Conservation (phyloP, 2,797 vertebrate genomes). For the Sebastes elongatus region DNA sequence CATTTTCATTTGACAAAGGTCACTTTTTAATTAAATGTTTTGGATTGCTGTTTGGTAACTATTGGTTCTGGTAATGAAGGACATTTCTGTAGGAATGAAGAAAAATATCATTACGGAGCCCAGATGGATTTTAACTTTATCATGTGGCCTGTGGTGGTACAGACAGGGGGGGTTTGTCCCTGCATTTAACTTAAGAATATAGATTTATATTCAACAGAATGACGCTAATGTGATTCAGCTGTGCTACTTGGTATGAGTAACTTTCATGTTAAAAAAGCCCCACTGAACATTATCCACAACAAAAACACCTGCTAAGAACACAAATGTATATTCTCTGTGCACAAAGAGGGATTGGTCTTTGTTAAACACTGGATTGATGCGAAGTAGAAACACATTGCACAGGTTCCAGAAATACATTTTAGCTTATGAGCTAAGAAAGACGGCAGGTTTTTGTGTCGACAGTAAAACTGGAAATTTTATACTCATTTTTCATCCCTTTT, state of each 20-base stretch:
- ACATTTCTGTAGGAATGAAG: conserved; percentile 1
- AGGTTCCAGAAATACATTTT: background rate
- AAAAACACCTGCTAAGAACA: background rate
- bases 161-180: background rate
- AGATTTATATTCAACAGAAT: background rate
- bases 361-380: conserved; percentile 40
- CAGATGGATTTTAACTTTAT: background rate
- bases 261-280: background rate
- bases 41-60: conserved; percentile 21
- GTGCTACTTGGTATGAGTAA: background rate
- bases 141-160: background rate
- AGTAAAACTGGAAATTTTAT: conserved; percentile 44
- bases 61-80: conserved; percentile 38
- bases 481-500: background rate
- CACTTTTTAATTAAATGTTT: conserved; percentile 29
- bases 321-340: background rate
- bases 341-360: background rate
- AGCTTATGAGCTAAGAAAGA: background rate
- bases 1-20: conserved; percentile 35
- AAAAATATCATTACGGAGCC: background rate
- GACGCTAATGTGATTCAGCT: background rate
- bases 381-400: background rate
- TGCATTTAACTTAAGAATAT: background rate
- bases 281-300: background rate
- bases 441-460: background rate